A percentile compares a stretch with the other conserved stretches of the same genome.
Evolutionary conservation across 2,888 invertebrate genomes (phyloP).

Genomic region (Frankliniella intonsa): DNA sequence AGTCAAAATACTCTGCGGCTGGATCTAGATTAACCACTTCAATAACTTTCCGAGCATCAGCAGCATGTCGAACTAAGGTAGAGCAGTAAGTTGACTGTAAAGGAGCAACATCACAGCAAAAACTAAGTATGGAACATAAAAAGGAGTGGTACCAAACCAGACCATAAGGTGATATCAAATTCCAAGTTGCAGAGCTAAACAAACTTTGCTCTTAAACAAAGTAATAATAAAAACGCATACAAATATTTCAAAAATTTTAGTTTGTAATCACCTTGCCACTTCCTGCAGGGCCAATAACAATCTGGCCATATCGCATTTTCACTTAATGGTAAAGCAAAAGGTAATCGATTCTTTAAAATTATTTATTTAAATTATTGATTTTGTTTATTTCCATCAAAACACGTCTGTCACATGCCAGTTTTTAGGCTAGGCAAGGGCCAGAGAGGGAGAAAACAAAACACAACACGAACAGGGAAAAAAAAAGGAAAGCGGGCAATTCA

Average conservation of each 20-base stretch:
- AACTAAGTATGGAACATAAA: too few species aligned
- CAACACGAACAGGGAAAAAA: too few species aligned
- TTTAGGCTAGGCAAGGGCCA: too few species aligned
- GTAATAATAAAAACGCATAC: constrained; percentile 21
- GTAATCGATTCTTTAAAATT: neutral
- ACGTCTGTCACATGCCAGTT: too few species aligned
- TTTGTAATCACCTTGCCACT: constrained; percentile 77
- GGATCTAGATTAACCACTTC: constrained; percentile 96
- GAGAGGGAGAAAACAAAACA: too few species aligned
- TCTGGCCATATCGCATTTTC: constrained; percentile 85
- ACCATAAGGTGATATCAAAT: too few species aligned
- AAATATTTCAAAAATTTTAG: constrained; percentile 22
- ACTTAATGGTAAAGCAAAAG: neutral
- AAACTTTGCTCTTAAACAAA: neutral
- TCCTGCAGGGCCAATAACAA: constrained; percentile 96
- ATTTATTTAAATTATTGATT: neutral
- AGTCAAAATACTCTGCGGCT: constrained; percentile 94
- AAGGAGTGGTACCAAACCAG: too few species aligned
- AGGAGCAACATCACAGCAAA: too few species aligned
- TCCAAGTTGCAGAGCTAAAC: neutral
- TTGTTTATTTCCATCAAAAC: neutral
- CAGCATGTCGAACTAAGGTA: constrained; percentile 78
- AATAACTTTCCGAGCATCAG: constrained; percentile 65
- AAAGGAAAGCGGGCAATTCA: too few species aligned
- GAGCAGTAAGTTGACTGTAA: constrained; percentile 89